Evolutionary conservation across 2,888 invertebrate genomes (phyloP), one percentile per base, ranked within the genome.

Genomic region (Rhingia rostrata): DNA sequence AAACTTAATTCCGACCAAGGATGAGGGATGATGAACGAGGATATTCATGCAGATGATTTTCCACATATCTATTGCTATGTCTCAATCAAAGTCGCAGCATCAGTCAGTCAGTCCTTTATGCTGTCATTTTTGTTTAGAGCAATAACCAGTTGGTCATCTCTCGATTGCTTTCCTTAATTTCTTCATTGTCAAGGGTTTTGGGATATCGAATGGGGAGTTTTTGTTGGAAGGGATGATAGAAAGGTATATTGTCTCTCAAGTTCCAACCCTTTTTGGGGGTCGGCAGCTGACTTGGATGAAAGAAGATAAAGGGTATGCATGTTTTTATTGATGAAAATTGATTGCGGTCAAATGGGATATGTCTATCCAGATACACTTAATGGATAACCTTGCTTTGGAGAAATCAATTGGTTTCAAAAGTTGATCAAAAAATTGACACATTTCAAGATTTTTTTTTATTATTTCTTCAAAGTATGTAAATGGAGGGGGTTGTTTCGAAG

Each of bases 1-100:
- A 89, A 90, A 90, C 89, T 89, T 88, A 88, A 89, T 87, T 63
- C 58, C 10, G 47, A 7, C 14, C 37, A 64, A 37, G 63, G 61
- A 61, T 64, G 41, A 53, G 47, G 64, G 49, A 69, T 69, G 58
- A 63, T 54, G 67, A 73, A 61, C 54, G 30, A 61, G 39, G 70
- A 67, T 30, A 33, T 41, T 73, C 35, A 12, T 70, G 82, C 54
- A 63, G 33, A 83, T 69, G 79, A 60, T 56, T 61, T 74, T 12
- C 45, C 12, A 45, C 45, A 45, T 6, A 45, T 45, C 56, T 53
- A 45, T 58, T 41, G 9, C 37, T 67, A 47, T 47, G 43, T 41
- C 5, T 5, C 5, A 22, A 7, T 56, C 7, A 37, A 30, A 30
- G 30, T 51, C 51, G 45, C 14, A 22, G 2, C 7, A 9, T 37